Evolutionary conservation across 92 coral and sea anemone species (phyloP).

Genomic region (Actinernus sp.): DNA sequence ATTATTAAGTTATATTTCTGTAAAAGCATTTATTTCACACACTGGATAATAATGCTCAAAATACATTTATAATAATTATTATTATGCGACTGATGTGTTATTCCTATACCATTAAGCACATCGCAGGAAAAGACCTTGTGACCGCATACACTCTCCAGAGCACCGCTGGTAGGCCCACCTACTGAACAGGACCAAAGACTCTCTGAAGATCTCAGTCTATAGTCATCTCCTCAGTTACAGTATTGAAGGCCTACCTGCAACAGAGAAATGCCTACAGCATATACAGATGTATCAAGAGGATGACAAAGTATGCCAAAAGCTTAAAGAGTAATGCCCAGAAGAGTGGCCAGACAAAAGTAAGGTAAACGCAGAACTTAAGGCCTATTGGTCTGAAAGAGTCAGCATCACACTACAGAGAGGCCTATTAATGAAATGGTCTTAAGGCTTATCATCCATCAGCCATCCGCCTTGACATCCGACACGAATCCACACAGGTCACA

Average conservation of each 20-base stretch:
- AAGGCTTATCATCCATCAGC: too few relatives aligned
- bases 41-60: slow-evolving; percentile 31
- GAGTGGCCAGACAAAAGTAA: slow-evolving; percentile 35
- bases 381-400: slow-evolving; percentile 33
- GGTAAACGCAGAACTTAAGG: slow-evolving; percentile 1
- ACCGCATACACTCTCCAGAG: slow-evolving; percentile 45
- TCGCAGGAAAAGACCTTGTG: too few relatives aligned
- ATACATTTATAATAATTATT: too few relatives aligned
- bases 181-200: slow-evolving; percentile 29
- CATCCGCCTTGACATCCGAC: slow-evolving; percentile 24
- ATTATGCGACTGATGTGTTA: too few relatives aligned
- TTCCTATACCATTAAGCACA: slow-evolving; percentile 30
- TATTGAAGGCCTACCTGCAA: slow-evolving; percentile 24
- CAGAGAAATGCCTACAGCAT: slow-evolving; percentile 18
- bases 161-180: slow-evolving; percentile 21
- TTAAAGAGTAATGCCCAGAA: too few relatives aligned
- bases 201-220: slow-evolving; percentile 34
- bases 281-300: slow-evolving; percentile 42
- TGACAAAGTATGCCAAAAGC: slow-evolving; percentile 22
- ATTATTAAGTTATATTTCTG: too few relatives aligned
- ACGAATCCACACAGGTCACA: slow-evolving; percentile 27
- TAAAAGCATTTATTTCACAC: too few relatives aligned
- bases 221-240: slow-evolving; percentile 17
- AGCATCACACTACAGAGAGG: slow-evolving; percentile 27
- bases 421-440: slow-evolving; percentile 48